Conservation (phyloP, 2,113 vertebrate species). For the Mormoops blainvillei region DNA sequence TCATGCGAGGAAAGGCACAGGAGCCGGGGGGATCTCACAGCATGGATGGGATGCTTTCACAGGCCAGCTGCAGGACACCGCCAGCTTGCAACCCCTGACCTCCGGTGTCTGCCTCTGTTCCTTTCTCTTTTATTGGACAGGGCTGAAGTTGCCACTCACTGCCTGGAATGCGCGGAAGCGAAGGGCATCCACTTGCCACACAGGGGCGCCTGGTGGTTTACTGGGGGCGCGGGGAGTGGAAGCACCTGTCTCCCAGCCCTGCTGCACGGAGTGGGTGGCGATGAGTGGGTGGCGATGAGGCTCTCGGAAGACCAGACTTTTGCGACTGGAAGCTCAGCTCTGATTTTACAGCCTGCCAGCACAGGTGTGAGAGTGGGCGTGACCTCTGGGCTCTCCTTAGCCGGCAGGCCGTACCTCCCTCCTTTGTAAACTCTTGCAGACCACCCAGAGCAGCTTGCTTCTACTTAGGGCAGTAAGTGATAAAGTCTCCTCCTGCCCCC, state of each 20-base stretch:
- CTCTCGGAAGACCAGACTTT: background rate
- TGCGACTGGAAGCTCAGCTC: background rate
- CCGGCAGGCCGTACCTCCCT: background rate
- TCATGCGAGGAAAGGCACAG: background rate
- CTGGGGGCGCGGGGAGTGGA: background rate
- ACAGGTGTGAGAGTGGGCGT: background rate
- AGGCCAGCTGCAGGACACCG: background rate
- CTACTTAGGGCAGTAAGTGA: constrained; percentile 47
- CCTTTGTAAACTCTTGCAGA: background rate
- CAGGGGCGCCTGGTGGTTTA: background rate
- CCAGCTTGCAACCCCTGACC: background rate
- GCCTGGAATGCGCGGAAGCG: accelerated
- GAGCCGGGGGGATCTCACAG: background rate
- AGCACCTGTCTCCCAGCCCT: background rate
- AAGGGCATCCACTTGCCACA: background rate
- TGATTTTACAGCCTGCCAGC: background rate
- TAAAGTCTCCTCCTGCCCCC: background rate
- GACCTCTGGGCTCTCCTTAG: background rate
- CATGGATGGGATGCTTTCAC: accelerated
- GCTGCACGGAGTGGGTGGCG: accelerated
- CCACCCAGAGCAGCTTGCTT: background rate
- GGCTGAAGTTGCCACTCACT: background rate
- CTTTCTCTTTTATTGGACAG: background rate
- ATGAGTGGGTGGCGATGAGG: background rate
- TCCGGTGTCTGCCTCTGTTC: background rate